Percentiles rank a stretch among this genome's conserved stretches.
Evolutionary conservation across 1,140 invertebrate genomes (phyloP).

Genomic region (Zaprionus ornatus): DNA sequence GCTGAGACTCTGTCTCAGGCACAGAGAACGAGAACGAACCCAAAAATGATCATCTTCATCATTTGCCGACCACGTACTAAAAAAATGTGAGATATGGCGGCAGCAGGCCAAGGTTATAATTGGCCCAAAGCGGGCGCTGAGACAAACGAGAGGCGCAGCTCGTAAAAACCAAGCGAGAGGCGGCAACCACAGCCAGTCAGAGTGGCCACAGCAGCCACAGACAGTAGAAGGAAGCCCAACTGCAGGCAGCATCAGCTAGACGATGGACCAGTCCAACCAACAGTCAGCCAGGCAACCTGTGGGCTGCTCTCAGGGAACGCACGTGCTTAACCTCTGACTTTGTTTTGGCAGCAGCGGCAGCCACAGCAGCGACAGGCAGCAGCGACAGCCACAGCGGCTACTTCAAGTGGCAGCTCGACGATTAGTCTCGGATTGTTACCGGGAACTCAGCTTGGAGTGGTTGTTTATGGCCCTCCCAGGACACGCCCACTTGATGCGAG

Average conservation of each 20-base stretch:
- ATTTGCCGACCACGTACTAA: conserved; percentile 73
- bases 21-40: conserved; percentile 9
- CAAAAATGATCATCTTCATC: conserved; percentile 80
- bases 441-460: conserved; percentile 63
- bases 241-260: conserved; percentile 26
- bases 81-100: conserved; percentile 79
- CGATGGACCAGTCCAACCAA: conserved; percentile 10
- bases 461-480: conserved; percentile 70
- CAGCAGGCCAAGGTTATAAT: conserved; percentile 82
- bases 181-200: conserved; percentile 40
- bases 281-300: conserved; percentile 44
- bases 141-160: conserved; percentile 72
- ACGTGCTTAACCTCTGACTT: conserved; percentile 82
- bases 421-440: conserved; percentile 76
- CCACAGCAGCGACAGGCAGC: conserved; percentile 25
- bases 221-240: background rate
- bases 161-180: conserved; percentile 65
- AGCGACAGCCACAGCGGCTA: conserved; percentile 33
- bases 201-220: background rate
- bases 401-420: conserved; percentile 67
- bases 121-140: conserved; percentile 75
- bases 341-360: conserved; percentile 58
- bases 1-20: too few species aligned
- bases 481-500: conserved; percentile 66
- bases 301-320: conserved; percentile 53